These are phyloP conservation scores for Sparidentex hasta DNA, from an alignment of 2,797 vertebrate species.

Conservation along the genomic window DNA sequence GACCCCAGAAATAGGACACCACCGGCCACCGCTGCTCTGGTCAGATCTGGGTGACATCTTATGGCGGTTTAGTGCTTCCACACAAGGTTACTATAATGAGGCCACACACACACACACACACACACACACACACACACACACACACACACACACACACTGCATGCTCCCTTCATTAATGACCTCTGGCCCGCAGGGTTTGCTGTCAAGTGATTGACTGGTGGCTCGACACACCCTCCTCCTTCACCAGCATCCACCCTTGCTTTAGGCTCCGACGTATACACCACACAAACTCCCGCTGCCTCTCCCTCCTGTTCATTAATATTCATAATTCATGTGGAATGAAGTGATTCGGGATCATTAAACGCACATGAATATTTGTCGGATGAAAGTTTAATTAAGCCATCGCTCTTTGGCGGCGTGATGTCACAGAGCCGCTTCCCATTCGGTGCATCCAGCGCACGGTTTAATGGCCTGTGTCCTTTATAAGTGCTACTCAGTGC, in stretches of 20 bases:
- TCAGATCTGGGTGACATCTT: slow-evolving; percentile 56
- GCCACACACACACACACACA: slow-evolving; percentile 37
- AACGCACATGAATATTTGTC: slow-evolving; percentile 81
- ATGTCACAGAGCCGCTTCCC: slow-evolving; percentile 63
- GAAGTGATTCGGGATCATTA: slow-evolving; percentile 82
- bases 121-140: slow-evolving; percentile 40
- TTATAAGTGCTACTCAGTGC: slow-evolving; percentile 58
- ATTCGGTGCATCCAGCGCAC: slow-evolving; percentile 42
- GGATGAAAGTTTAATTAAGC: slow-evolving; percentile 80
- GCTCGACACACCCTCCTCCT: slow-evolving; percentile 53
- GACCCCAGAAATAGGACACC: slow-evolving; percentile 73
- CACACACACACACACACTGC: slow-evolving; percentile 36
- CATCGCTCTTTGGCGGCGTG: slow-evolving; percentile 65
- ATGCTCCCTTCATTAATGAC: slow-evolving; percentile 54
- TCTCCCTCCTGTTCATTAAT: slow-evolving; percentile 72
- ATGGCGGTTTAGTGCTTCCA: slow-evolving; percentile 38
- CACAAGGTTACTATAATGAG: slow-evolving; percentile 46
- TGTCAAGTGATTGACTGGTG: slow-evolving; percentile 64
- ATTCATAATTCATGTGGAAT: slow-evolving; percentile 83
- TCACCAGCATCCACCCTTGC: slow-evolving; percentile 43
- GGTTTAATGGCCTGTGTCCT: slow-evolving; percentile 71
- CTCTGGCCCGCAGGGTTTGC: slow-evolving; percentile 56
- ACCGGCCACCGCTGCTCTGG: slow-evolving; percentile 50
- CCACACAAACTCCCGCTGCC: slow-evolving; percentile 35
- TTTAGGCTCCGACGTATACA: slow-evolving; percentile 40